Percentiles rank a stretch among this genome's conserved stretches.
These are phyloP conservation scores for Leptinotarsa peninsularis DNA, from an alignment of 2,888 invertebrate species.

Conservation along the genomic window DNA sequence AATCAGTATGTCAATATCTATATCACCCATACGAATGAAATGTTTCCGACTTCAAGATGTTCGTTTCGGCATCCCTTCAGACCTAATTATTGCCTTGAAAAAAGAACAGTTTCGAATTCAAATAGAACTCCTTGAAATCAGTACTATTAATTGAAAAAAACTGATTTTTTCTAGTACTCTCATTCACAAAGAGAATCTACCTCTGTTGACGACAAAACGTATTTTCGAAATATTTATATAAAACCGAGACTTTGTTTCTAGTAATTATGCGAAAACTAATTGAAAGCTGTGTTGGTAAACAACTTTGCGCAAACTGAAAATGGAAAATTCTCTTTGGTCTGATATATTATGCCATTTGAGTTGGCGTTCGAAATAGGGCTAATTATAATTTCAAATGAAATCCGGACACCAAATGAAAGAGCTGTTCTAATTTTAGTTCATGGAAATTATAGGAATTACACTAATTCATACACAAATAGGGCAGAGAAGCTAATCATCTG, in stretches of 20 bases:
- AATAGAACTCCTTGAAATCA: too few species aligned
- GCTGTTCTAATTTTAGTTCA: slow-evolving; percentile 7
- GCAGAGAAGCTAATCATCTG: background rate
- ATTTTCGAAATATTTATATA: background rate
- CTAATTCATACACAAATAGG: background rate
- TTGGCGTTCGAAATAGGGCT: background rate
- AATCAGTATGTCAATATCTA: too few species aligned
- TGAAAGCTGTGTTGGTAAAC: background rate
- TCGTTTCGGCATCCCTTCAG: background rate
- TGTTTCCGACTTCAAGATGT: background rate
- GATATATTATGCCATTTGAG: background rate
- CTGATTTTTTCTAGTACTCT: too few species aligned
- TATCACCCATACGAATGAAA: background rate
- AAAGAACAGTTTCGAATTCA: too few species aligned
- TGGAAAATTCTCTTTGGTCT: background rate
- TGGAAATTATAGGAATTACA: background rate
- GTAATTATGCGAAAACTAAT: background rate
- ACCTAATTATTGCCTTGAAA: background rate
- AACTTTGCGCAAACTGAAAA: background rate
- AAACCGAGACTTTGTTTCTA: background rate
- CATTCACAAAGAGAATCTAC: too few species aligned
- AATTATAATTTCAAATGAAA: slow-evolving; percentile 4
- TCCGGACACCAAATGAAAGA: background rate
- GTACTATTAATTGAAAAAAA: too few species aligned
- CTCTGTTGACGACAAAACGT: background rate